A percentile compares a stretch with the other conserved stretches of the same genome.
phyloP scores from a whole-genome alignment of 53 echinoderm and acorn worm species.

The Temnopleurus reevesii region DNA sequence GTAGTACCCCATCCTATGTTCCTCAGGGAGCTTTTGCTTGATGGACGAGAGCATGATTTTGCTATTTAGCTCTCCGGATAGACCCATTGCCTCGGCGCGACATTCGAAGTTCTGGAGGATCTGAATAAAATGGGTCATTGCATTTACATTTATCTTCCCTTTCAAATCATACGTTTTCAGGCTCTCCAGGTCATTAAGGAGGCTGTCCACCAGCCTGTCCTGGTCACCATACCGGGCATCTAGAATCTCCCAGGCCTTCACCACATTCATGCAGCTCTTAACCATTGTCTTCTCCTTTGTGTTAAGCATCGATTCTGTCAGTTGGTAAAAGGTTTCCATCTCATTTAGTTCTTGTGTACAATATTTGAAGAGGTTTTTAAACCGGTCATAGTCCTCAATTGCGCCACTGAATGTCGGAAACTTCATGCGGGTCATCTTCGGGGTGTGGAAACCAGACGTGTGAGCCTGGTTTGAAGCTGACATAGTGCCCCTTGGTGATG shows the following conservation, averaged over 20 bases:
- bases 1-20: conserved; percentile 70
- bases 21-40: conserved; percentile 71
- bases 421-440: conserved; percentile 75
- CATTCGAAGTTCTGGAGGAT: conserved; percentile 66
- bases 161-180: conserved; percentile 68
- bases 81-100: conserved; percentile 62
- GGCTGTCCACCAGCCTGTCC: conserved; percentile 70
- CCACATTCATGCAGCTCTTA: conserved; percentile 64
- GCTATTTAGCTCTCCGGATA: conserved; percentile 74
- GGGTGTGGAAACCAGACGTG: background rate
- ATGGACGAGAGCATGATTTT: conserved; percentile 67
- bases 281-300: conserved; percentile 61
- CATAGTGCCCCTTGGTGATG: background rate
- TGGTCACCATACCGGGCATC: conserved; percentile 70
- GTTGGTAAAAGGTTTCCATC: conserved; percentile 77
- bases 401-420: conserved; percentile 71
- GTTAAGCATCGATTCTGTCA: conserved; percentile 76
- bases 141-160: conserved; percentile 61
- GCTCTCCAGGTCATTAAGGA: conserved; percentile 66
- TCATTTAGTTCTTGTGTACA: conserved; percentile 65
- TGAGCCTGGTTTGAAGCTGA: background rate
- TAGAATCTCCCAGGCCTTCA: conserved; percentile 71
- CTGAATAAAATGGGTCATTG: conserved; percentile 72
- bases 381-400: conserved; percentile 63
- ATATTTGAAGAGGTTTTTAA: conserved; percentile 62